Evolutionary conservation across 1,140 invertebrate species (phyloP).

Genomic region (Drosophila pachea): DNA sequence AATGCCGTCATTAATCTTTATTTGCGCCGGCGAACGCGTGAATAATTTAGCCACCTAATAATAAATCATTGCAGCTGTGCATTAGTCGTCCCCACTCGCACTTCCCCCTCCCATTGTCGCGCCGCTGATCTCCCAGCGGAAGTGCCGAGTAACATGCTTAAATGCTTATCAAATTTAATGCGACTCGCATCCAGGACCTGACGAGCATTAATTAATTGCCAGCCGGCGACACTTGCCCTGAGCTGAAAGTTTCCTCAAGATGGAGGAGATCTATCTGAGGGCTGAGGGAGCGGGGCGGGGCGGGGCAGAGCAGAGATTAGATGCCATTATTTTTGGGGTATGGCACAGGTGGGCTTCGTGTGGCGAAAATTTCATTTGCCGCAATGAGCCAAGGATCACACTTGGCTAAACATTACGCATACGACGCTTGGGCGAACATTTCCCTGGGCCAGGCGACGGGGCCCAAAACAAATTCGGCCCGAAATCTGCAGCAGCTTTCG

Average conservation of each 20-base stretch:
- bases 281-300: no score
- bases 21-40: constrained; percentile 68
- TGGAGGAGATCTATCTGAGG: no score
- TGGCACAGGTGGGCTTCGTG: constrained; percentile 5
- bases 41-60: constrained; percentile 76
- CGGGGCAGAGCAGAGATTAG: not conserved
- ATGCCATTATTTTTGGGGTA: constrained; percentile 14
- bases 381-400: constrained; percentile 25
- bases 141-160: constrained; percentile 75
- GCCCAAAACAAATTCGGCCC: not conserved
- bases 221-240: constrained; percentile 17
- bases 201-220: constrained; percentile 70
- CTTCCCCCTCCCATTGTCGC: not conserved
- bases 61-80: constrained; percentile 76
- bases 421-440: constrained; percentile 19
- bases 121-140: constrained; percentile 51
- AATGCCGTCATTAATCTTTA: constrained; percentile 74
- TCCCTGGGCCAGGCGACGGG: not conserved
- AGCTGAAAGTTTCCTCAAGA: constrained; percentile 11
- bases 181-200: constrained; percentile 21
- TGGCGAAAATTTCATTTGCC: constrained; percentile 33
- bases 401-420: constrained; percentile 23
- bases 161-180: constrained; percentile 77
- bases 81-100: constrained; percentile 47
- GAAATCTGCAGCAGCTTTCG: not conserved